Evolutionary conservation across 2,113 vertebrate genomes (phyloP).

Genomic region (Ochotona curzoniae): DNA sequence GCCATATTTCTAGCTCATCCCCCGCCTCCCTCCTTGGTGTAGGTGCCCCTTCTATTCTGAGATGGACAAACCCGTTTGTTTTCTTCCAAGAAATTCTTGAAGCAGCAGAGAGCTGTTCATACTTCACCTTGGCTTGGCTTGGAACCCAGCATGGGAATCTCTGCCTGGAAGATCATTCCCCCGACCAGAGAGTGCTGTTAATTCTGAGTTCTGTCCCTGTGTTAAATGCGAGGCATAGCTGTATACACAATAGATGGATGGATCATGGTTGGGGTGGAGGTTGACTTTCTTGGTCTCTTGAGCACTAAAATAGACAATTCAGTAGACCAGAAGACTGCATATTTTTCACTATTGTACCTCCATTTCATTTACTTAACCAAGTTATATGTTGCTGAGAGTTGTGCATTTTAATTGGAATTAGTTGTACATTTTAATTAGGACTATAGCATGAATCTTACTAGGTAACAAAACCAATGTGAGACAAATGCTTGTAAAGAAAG

Average conservation of each 20-base stretch:
- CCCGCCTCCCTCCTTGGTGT: no score
- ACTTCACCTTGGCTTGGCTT: not conserved
- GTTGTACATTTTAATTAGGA: constrained; percentile 37
- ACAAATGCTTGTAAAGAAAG: not conserved
- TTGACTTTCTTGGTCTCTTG: not conserved
- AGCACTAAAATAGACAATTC: not conserved
- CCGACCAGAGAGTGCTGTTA: not conserved
- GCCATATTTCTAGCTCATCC: not conserved
- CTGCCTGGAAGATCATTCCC: not conserved
- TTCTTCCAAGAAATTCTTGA: not conserved
- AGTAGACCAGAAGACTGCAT: not conserved
- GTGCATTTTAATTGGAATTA: not conserved
- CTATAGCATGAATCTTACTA: not conserved
- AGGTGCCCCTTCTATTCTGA: not conserved
- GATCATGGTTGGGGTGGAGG: no score
- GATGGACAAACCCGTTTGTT: not conserved
- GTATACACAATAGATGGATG: not conserved
- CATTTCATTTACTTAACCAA: not conserved
- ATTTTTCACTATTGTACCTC: constrained; percentile 6
- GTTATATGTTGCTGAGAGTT: constrained; percentile 22
- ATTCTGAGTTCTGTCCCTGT: not conserved
- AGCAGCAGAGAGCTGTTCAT: not conserved
- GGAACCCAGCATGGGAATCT: not conserved
- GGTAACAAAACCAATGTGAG: not conserved
- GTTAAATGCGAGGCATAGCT: not conserved